Base-by-base conservation (phyloP, 2,797 vertebrate species). In the Dendrocincla fuliginosa region DNA sequence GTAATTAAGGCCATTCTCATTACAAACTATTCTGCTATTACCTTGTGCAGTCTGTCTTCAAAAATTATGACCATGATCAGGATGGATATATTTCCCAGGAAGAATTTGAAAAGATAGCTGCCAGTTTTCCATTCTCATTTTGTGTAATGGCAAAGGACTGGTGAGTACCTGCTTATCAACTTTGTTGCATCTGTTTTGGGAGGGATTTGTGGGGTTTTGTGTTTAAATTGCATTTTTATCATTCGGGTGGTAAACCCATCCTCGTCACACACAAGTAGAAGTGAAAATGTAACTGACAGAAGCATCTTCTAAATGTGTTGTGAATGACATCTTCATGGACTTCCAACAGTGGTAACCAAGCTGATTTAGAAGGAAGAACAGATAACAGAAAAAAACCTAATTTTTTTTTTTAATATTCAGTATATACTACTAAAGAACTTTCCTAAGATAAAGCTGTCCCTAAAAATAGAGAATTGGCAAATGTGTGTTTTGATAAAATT, bases 101-200 rank as follows among this genome's bases (percentile, higher is more conserved):
- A 94, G 99, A 99, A 78, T 99, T 99, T 98, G 99, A 99, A 97
- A 99, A 99, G 97, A 99, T 99, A 94, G 99, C 99, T 56, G 98
- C 98, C 28, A 99, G 98, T 95, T 99, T 99, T 94, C 99, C 99
- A 2, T 99, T 99, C 96, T 99, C 99, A 28, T 99, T 99, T 97
- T 99, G 99, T 97, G 98, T 99, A 92, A 98, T 99, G 98, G 99
- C 99, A 97, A 99, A 99, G 97, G 99, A 99, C 96, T 99, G 99
- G 99, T 99, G 93, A 98, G 98, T 98, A 87, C 30, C 30, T 78
- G n/a, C 65, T 61, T 75, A 55, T 41, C 25, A 44, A 32, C 30
- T 76, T 70, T 5, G 5, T 60, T 57, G 55, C 19, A 22, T 56
- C 35, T 52, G 41, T 61, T 91, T 67, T 69, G 59, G 57, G 46